These are phyloP conservation scores for Ecliptopera silaceata DNA, from an alignment of 2,888 invertebrate genomes.

Conservation along the genomic window DNA sequence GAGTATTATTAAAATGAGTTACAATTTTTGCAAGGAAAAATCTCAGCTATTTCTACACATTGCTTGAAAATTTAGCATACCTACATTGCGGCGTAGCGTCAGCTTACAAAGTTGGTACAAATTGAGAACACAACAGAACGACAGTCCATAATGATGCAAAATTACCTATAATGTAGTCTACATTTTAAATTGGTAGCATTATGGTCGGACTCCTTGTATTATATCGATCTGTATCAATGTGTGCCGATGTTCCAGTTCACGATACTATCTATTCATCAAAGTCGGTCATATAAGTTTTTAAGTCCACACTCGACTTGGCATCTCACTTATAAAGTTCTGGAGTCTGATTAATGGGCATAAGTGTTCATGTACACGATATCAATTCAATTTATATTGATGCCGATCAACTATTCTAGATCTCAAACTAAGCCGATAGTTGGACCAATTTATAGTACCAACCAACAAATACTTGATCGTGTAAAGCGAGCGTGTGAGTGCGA, in stretches of 20 bases:
- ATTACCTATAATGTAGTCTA: slow-evolving; percentile 17
- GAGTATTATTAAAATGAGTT: too few species aligned
- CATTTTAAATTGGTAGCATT: slow-evolving; percentile 19
- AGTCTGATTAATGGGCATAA: slow-evolving; percentile 20
- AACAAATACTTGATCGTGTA: too few species aligned
- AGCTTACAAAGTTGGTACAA: slow-evolving; percentile 14
- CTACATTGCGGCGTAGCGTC: not conserved
- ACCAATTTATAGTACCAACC: too few species aligned
- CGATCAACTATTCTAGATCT: not conserved
- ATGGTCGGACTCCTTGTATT: slow-evolving; percentile 24
- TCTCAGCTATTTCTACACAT: slow-evolving; percentile 1
- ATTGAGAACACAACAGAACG: slow-evolving; percentile 8
- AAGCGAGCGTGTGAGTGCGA: too few species aligned
- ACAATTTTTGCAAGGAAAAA: not conserved
- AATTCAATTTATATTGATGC: slow-evolving; percentile 9
- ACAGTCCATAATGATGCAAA: slow-evolving; percentile 14
- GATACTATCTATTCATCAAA: slow-evolving; percentile 39
- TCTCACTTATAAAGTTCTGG: slow-evolving; percentile 20
- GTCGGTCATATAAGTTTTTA: slow-evolving; percentile 41
- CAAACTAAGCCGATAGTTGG: not conserved
- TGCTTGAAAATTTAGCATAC: slow-evolving; percentile 5
- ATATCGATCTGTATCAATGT: slow-evolving; percentile 38
- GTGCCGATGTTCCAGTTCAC: slow-evolving; percentile 36
- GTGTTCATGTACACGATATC: slow-evolving; percentile 7
- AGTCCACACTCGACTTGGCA: slow-evolving; percentile 22